These are phyloP conservation scores for Incurvaria masculella DNA, from an alignment of 2,888 invertebrate genomes.

Conservation along the genomic window DNA sequence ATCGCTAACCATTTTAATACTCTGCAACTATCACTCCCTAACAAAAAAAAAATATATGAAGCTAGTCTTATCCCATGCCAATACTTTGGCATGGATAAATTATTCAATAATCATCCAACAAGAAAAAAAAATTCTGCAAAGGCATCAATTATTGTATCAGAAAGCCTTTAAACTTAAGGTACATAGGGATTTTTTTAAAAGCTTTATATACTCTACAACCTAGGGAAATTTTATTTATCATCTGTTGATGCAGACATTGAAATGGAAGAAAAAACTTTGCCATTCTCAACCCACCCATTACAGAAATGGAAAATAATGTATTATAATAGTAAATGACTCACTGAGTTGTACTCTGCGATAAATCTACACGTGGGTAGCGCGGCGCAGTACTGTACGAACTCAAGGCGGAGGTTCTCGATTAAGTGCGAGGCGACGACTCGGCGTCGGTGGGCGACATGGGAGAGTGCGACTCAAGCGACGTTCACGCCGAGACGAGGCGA, in stretches of 20 bases:
- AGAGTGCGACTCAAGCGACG: conserved; percentile 47
- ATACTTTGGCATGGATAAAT: not conserved
- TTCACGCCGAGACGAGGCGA: conserved; percentile 44
- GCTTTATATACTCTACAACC: not conserved
- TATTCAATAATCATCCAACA: not conserved
- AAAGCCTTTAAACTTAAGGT: not conserved
- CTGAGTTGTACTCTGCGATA: conserved; percentile 54
- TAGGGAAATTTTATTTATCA: not conserved
- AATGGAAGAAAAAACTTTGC: conserved; percentile 2
- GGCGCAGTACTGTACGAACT: conserved; percentile 45
- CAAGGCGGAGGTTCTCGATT: conserved; percentile 42
- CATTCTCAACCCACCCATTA: conserved; percentile 1
- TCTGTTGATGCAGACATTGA: not conserved
- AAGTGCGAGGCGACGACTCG: conserved; percentile 39
- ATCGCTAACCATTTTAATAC: no score
- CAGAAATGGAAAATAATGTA: not conserved
- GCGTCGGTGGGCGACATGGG: conserved; percentile 52
- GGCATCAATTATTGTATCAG: no score
- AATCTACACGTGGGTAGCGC: conserved; percentile 44
- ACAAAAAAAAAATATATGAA: conserved; percentile 17
- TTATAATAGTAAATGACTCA: conserved; percentile 51
- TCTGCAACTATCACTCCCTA: no score
- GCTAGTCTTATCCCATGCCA: not conserved
- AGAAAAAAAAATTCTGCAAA: not conserved
- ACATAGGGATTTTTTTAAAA: not conserved